Conservation (phyloP, 2,797 vertebrate species). For the Phrynocephalus guinanensis region DNA sequence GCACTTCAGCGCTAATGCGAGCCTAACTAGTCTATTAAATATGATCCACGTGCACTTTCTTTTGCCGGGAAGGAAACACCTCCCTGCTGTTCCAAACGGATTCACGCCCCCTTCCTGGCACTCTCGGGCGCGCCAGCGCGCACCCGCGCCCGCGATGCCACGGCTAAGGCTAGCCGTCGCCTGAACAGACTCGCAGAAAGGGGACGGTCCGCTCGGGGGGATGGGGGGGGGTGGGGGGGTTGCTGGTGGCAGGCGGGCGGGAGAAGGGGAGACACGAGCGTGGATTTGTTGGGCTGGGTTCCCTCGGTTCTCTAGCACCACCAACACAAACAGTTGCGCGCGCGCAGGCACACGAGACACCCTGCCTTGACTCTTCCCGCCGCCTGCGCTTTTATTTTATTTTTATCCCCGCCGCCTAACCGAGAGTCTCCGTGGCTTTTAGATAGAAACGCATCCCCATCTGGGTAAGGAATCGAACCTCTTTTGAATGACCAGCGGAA, state of each 20-base stretch:
- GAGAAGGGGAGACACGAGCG: conserved; percentile 29
- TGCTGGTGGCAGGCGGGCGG: conserved; percentile 1
- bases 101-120: conserved; percentile 47
- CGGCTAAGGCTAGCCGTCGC: neutral
- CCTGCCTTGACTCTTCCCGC: neutral
- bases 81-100: conserved; percentile 67
- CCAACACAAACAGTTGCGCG: neutral
- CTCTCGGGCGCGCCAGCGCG: conserved; percentile 45
- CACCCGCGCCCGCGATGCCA: too few species aligned
- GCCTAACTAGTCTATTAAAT: conserved; percentile 63
- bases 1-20: conserved; percentile 37
- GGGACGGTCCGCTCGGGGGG: too few species aligned
- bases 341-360: neutral
- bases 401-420: conserved; percentile 6
- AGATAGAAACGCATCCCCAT: neutral
- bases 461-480: neutral
- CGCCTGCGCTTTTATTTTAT: neutral
- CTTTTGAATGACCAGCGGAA: neutral
- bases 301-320: conserved; percentile 20
- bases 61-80: conserved; percentile 59
- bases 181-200: conserved; percentile 48
- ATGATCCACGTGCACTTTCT: conserved; percentile 58
- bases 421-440: conserved; percentile 25
- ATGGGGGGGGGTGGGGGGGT: neutral
- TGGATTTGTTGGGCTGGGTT: conserved; percentile 44